phyloP scores from a whole-genome alignment of 2,888 invertebrate species.

The Charanyca ferruginea region DNA sequence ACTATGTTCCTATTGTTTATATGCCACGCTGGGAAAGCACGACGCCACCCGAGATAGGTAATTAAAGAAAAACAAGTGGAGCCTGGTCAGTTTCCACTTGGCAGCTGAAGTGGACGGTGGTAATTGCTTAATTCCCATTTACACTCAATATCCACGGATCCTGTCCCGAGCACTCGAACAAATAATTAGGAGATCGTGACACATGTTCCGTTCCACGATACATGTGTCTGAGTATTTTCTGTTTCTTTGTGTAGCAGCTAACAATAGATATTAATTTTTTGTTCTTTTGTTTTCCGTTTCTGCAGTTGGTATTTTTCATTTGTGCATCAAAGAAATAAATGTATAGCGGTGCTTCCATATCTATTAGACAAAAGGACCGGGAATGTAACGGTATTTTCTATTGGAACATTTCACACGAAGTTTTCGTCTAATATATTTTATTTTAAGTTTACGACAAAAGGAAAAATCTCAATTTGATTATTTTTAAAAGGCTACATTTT shows the following conservation, averaged over 20 bases:
- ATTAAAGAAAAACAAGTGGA: constrained; percentile 60
- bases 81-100: constrained; percentile 44
- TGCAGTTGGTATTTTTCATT: constrained; percentile 37
- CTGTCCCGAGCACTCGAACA: constrained; percentile 33
- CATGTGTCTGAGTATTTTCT: constrained; percentile 34
- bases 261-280: constrained; percentile 41
- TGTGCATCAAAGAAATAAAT: constrained; percentile 24
- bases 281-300: constrained; percentile 30
- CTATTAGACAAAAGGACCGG: constrained; percentile 14
- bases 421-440: constrained; percentile 23
- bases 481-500: too few species aligned
- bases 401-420: constrained; percentile 13
- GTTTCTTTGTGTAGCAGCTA: constrained; percentile 26
- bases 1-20: constrained; percentile 28
- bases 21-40: constrained; percentile 19
- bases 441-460: constrained; percentile 18
- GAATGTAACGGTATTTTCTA: constrained; percentile 3
- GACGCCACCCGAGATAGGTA: constrained; percentile 27
- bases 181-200: constrained; percentile 44
- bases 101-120: constrained; percentile 30
- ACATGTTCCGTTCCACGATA: constrained; percentile 28
- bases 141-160: constrained; percentile 50
- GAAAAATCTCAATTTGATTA: background rate
- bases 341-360: constrained; percentile 2
- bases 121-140: constrained; percentile 58